Evolutionary conservation across 2,888 invertebrate genomes (phyloP), one percentile per base, ranked within the genome.

Genomic region (Neoscelio sp.): DNA sequence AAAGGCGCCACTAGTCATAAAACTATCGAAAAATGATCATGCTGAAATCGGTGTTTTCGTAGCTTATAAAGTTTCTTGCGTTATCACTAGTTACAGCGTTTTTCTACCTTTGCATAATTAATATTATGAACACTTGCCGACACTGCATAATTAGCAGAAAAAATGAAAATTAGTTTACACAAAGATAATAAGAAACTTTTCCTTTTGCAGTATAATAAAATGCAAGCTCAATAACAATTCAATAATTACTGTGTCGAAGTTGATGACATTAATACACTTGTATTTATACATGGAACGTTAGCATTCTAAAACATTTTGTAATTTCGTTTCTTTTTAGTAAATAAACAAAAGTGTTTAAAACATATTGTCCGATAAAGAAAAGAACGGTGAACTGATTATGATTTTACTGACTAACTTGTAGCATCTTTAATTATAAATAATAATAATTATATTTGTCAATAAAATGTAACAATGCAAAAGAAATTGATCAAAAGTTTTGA

Each of bases 21-120:
- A 87, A 87, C 85, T 85, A 86, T 87, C 84, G 85, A 82, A 83
- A 84, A 86, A 85, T 86, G 85, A 84, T 86, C 82, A 84, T 79
- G 70, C 67, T 62, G 70, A 76, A 83, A 82, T 38, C 64, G 60
- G 62, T 77, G 82, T 81, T 82, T 75, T 74, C 74, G 17, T 30
- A 35, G 50, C 44, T 42, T 42, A 30, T 12, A 44, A 76, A 70
- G 12, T 70, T 67, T 48, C 62, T 67, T 50, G 75, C 38, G 13
- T 48, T 64, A 44, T 5, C 23, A 38, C 18, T 54, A 44, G 10
- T 33, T 70, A 15, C 46, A 28, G 12, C 20, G 6, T 35, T 23
- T 48, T 7, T 35, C 4, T 5, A 62, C 28, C 10, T 12, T 60
- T 17, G 46, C 17, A 35, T n/a, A 33, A 10, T 23, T 13, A 2